Evolutionary conservation across 2,113 vertebrate species (phyloP).

Genomic region (Ivindomyrus marchei): DNA sequence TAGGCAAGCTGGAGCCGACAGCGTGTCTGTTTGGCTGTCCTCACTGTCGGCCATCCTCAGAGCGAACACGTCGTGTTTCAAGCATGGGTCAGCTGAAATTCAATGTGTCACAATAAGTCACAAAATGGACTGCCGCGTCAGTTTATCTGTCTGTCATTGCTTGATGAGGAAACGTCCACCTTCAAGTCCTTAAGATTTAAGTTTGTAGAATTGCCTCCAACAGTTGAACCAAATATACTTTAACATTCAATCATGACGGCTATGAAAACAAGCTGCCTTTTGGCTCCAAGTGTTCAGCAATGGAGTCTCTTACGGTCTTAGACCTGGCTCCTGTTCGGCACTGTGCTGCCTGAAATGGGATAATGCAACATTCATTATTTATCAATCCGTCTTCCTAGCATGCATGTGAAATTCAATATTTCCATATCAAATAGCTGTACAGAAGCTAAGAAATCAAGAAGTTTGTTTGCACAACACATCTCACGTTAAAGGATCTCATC

Average conservation of each 20-base stretch:
- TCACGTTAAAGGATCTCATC: slow-evolving; percentile 21
- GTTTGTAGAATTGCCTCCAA: neutral
- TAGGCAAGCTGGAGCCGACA: neutral
- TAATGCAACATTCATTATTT: slow-evolving; percentile 55
- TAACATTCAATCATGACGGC: neutral
- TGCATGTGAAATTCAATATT: slow-evolving; percentile 48
- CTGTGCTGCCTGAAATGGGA: slow-evolving; percentile 43
- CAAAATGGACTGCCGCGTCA: neutral
- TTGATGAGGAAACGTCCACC: neutral
- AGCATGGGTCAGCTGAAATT: neutral
- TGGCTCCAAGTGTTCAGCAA: neutral
- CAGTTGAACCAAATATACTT: neutral
- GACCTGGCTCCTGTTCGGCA: slow-evolving; percentile 24
- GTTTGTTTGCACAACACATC: slow-evolving; percentile 24
- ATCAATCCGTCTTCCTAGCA: slow-evolving; percentile 42
- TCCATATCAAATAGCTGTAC: slow-evolving; percentile 48
- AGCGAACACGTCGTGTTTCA: neutral
- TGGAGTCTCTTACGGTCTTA: neutral
- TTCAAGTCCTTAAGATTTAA: neutral
- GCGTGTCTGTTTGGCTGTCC: slow-evolving; percentile 30
- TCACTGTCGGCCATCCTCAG: slow-evolving; percentile 42
- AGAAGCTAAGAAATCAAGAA: slow-evolving; percentile 24
- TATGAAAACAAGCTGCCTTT: neutral
- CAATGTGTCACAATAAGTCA: neutral
- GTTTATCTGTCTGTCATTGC: neutral